Percentiles rank a stretch among this genome's conserved stretches.
phyloP scores from a whole-genome alignment of 2,113 vertebrate species.

The Beaufortia kweichowensis region DNA sequence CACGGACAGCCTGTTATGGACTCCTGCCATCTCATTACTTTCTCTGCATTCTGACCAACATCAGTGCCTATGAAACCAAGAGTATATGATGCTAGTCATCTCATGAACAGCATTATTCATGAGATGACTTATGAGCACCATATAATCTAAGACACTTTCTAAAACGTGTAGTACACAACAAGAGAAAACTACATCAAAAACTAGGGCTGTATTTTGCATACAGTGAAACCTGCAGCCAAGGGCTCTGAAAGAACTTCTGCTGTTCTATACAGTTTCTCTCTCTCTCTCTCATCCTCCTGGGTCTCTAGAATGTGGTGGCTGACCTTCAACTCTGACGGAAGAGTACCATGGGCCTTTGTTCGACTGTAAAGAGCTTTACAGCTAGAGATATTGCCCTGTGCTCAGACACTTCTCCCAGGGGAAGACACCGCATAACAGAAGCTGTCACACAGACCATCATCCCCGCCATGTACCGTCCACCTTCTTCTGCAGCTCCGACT shows the following conservation, averaged over 20 bases:
- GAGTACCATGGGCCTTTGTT: slow-evolving; percentile 34
- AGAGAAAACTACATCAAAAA: background rate
- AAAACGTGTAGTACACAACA: background rate
- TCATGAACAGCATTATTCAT: too few relatives aligned
- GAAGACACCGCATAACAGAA: slow-evolving; percentile 8
- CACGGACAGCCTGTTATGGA: background rate
- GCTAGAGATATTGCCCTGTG: slow-evolving; percentile 33
- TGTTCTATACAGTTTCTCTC: background rate
- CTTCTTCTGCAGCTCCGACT: slow-evolving; percentile 36
- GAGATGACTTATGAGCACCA: too few relatives aligned
- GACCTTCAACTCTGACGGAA: slow-evolving; percentile 45
- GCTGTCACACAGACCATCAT: slow-evolving; percentile 24
- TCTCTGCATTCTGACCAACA: background rate
- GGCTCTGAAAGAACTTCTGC: background rate
- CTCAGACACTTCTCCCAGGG: slow-evolving; percentile 21
- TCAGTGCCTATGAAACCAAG: background rate
- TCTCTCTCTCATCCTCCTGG: background rate
- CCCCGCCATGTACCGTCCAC: slow-evolving; percentile 20
- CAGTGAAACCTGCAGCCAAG: background rate
- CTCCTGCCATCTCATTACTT: background rate
- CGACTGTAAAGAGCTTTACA: slow-evolving; percentile 31
- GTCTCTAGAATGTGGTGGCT: slow-evolving; percentile 24
- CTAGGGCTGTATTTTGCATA: background rate
- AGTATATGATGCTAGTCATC: background rate
- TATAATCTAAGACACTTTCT: background rate